A percentile compares a stretch with the other conserved stretches of the same genome.
Evolutionary conservation across 1,140 invertebrate genomes (phyloP).

Genomic region (Solen grandis): DNA sequence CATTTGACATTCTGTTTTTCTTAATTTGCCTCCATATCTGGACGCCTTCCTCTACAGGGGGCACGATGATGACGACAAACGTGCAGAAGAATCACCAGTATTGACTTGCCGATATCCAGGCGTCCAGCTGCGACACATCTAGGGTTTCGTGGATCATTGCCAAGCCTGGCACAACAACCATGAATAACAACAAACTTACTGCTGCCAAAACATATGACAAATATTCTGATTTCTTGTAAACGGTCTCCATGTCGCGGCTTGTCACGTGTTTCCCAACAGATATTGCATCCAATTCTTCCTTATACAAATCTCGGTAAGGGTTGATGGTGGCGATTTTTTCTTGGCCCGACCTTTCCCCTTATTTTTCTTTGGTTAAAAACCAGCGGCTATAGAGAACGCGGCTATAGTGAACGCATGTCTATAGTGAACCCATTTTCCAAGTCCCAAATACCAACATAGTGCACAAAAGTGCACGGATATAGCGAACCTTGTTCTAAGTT

Average conservation of each 20-base stretch:
- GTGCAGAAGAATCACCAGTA: constrained; percentile 22
- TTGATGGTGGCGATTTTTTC: no score
- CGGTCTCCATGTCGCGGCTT: constrained; percentile 34
- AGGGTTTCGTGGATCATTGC: constrained; percentile 24
- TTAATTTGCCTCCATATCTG: constrained; percentile 36
- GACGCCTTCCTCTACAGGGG: constrained; percentile 35
- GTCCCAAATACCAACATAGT: no score
- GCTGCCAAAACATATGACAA: constrained; percentile 41
- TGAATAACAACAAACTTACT: constrained; percentile 49
- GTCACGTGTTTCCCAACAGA: constrained; percentile 50
- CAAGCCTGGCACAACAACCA: constrained; percentile 51
- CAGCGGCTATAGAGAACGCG: no score
- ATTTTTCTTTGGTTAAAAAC: no score
- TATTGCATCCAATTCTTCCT: constrained; percentile 65
- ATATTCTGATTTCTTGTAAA: constrained; percentile 48
- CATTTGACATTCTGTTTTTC: no score
- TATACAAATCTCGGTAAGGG: constrained; percentile 77
- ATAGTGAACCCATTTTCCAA: no score
- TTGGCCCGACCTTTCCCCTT: no score
- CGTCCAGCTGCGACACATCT: constrained; percentile 2
- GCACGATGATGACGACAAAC: constrained; percentile 22
- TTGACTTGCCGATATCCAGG: constrained; percentile 18
- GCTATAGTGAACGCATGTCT: no score
- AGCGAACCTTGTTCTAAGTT: no score
- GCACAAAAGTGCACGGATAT: no score